Percentiles rank a stretch among this genome's conserved stretches.
These are phyloP conservation scores for Seira musarum DNA, from an alignment of 2,888 invertebrate species.

Conservation along the genomic window DNA sequence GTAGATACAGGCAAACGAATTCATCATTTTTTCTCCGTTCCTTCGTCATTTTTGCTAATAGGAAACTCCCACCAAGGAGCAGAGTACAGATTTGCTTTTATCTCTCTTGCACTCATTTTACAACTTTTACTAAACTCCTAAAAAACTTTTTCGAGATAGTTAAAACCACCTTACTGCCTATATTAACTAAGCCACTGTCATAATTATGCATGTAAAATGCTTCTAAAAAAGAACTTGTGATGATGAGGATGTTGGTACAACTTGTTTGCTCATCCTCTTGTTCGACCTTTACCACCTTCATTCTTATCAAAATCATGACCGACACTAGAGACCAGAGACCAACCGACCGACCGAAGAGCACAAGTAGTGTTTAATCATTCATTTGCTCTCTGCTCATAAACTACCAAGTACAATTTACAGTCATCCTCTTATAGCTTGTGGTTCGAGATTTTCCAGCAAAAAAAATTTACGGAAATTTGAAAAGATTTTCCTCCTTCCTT, in stretches of 20 bases:
- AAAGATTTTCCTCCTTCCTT: too few species aligned
- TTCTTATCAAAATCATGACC: not conserved
- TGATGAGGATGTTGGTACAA: not conserved
- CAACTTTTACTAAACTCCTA: not conserved
- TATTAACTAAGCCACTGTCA: too few species aligned
- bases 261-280: not conserved
- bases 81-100: not conserved
- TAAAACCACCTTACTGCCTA: not conserved
- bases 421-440: too few species aligned
- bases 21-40: not conserved
- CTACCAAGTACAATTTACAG: too few species aligned
- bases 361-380: conserved; percentile 44
- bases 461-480: too few species aligned
- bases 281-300: not conserved
- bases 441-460: too few species aligned
- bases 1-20: too few species aligned
- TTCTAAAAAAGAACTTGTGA: not conserved
- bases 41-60: not conserved
- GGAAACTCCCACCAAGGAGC: not conserved
- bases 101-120: not conserved
- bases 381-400: conserved; percentile 4
- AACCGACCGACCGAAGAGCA: not conserved
- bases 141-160: not conserved
- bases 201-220: not conserved
- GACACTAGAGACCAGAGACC: too few species aligned